Evolutionary conservation across 2,797 vertebrate genomes (phyloP).

Genomic region (Corythornis leucogaster): DNA sequence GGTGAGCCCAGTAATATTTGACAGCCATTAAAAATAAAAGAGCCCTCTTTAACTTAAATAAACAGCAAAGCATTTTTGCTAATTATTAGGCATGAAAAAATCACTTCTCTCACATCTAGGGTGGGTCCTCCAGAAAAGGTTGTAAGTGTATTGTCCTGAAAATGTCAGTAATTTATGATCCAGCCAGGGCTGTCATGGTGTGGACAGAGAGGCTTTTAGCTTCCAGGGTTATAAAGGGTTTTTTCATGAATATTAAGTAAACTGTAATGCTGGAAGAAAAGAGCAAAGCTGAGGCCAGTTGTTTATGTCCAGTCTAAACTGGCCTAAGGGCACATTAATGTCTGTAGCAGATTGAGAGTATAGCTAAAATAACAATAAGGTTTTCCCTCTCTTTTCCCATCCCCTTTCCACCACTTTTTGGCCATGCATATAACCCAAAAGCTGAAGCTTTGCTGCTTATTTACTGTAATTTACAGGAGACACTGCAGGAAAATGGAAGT

Average conservation of each 20-base stretch:
- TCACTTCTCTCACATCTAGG: not conserved
- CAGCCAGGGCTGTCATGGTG: conserved; percentile 22
- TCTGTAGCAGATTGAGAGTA: not conserved
- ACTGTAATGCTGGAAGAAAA: conserved; percentile 46
- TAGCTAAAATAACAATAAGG: not conserved
- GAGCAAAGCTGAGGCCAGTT: not conserved
- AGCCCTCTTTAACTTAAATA: not conserved
- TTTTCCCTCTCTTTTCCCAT: not conserved
- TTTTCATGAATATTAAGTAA: conserved; percentile 61
- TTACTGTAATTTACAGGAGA: not conserved
- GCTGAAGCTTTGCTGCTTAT: not conserved
- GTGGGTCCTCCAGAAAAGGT: not conserved
- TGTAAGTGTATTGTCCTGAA: not conserved
- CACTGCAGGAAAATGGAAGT: not conserved
- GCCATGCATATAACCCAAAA: not conserved
- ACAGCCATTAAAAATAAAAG: not conserved
- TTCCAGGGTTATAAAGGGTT: not conserved
- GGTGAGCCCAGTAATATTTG: not conserved
- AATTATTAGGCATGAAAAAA: conserved; percentile 4
- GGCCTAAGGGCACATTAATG: not conserved
- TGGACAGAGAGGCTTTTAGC: conserved; percentile 33
- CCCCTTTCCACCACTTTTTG: not conserved
- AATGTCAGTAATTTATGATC: conserved; percentile 30
- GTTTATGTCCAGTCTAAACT: conserved; percentile 29
- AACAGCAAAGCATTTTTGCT: conserved; percentile 3